Percentiles rank a stretch among this genome's conserved stretches.
These are phyloP conservation scores for Drosophila antonietae DNA, from an alignment of 2,888 invertebrate species.

Conservation along the genomic window DNA sequence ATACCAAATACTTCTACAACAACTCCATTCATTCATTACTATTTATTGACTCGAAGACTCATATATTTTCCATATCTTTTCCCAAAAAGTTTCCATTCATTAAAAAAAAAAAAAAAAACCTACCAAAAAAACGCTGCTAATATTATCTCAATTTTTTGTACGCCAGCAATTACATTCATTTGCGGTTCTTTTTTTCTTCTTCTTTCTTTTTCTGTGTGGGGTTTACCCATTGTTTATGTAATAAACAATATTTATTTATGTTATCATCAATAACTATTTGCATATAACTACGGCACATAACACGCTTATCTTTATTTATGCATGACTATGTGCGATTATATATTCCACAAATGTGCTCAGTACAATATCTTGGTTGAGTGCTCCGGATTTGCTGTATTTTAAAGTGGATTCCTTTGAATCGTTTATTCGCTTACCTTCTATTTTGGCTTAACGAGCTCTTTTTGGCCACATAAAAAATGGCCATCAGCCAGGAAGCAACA, in stretches of 20 bases:
- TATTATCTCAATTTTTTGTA: neutral
- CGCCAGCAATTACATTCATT: conserved; percentile 13
- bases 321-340: conserved; percentile 26
- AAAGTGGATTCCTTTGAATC: conserved; percentile 38
- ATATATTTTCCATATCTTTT: neutral
- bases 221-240: conserved; percentile 19
- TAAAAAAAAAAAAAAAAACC: neutral
- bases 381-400: conserved; percentile 16
- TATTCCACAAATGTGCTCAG: conserved; percentile 7
- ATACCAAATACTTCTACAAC: neutral
- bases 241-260: conserved; percentile 20
- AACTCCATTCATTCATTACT: neutral
- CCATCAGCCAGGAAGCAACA: conserved; percentile 33
- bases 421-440: conserved; percentile 65
- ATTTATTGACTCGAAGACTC: neutral
- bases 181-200: neutral
- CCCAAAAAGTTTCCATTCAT: conserved; percentile 1
- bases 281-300: conserved; percentile 11
- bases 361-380: conserved; percentile 17
- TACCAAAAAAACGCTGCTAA: neutral
- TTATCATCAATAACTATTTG: conserved; percentile 33
- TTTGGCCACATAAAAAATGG: conserved; percentile 20
- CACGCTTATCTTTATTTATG: conserved; percentile 23
- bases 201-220: neutral
- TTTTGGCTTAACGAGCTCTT: conserved; percentile 65